Percentiles rank a stretch among this genome's conserved stretches.
These are phyloP conservation scores for Pseudococcus longispinus DNA, from an alignment of 2,888 invertebrate genomes.

Conservation along the genomic window DNA sequence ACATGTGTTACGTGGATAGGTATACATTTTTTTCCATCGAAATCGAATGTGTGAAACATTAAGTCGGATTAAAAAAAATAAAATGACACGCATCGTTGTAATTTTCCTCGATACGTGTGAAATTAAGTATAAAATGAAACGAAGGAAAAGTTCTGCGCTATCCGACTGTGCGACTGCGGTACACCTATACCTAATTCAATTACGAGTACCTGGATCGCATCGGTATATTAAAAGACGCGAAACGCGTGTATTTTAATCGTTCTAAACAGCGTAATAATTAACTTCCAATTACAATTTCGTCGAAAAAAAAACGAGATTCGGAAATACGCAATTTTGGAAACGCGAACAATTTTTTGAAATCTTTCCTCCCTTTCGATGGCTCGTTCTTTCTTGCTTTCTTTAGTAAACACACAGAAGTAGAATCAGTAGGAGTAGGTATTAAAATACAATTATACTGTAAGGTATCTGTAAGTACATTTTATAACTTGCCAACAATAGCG, in stretches of 20 bases:
- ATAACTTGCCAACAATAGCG: neutral
- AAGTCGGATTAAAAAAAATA: neutral
- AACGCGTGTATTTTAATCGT: too few species aligned
- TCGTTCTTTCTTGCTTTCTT: too few species aligned
- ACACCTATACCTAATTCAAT: neutral
- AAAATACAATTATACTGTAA: neutral
- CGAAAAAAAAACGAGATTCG: neutral
- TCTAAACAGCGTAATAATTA: too few species aligned
- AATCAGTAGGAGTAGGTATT: neutral
- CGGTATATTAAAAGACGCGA: neutral
- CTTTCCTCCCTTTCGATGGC: too few species aligned
- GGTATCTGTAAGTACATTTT: neutral
- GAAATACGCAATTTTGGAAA: neutral
- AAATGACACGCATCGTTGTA: slow-evolving; percentile 1
- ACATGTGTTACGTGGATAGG: neutral
- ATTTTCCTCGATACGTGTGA: neutral
- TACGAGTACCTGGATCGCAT: neutral
- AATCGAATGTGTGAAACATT: neutral
- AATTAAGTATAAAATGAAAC: neutral
- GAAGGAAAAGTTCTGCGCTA: neutral
- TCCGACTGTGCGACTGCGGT: neutral
- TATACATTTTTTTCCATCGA: neutral
- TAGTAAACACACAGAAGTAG: neutral
- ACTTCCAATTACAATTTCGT: too few species aligned
- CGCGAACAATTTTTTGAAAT: too few species aligned